Evolutionary conservation across 2,797 vertebrate species (phyloP).

Genomic region (Alosa sapidissima): DNA sequence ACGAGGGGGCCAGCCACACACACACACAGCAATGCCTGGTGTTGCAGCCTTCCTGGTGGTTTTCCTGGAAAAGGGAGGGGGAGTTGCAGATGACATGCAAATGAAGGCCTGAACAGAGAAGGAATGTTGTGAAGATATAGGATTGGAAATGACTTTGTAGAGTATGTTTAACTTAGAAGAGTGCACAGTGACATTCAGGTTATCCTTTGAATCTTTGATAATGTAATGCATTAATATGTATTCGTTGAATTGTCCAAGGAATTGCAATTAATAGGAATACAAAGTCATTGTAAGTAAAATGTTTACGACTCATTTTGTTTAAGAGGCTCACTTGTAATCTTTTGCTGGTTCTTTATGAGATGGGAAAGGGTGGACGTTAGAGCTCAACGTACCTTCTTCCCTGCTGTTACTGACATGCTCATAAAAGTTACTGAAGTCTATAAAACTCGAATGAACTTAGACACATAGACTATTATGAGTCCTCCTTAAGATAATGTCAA

Average conservation of each 20-base stretch:
- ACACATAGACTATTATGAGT: not conserved
- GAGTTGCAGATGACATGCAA: slow-evolving; percentile 53
- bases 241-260: not conserved
- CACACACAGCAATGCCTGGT: not conserved
- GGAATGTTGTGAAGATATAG: not conserved
- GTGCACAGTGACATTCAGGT: not conserved
- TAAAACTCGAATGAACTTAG: not conserved
- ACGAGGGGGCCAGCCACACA: slow-evolving; percentile 21
- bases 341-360: not conserved
- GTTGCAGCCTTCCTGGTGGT: not conserved
- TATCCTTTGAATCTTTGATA: not conserved
- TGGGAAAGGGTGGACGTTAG: not conserved
- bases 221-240: not conserved
- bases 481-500: not conserved
- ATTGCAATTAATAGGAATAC: not conserved
- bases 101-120: slow-evolving; percentile 56
- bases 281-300: not conserved
- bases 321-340: not conserved
- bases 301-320: not conserved
- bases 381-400: not conserved
- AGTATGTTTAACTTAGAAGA: slow-evolving; percentile 16
- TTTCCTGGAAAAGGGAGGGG: slow-evolving; percentile 18
- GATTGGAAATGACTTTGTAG: slow-evolving; percentile 16
- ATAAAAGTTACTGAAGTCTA: not conserved
- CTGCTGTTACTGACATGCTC: slow-evolving; percentile 21